Base-by-base conservation (phyloP, 2,797 vertebrate species). In the Scyliorhinus canicula region DNA sequence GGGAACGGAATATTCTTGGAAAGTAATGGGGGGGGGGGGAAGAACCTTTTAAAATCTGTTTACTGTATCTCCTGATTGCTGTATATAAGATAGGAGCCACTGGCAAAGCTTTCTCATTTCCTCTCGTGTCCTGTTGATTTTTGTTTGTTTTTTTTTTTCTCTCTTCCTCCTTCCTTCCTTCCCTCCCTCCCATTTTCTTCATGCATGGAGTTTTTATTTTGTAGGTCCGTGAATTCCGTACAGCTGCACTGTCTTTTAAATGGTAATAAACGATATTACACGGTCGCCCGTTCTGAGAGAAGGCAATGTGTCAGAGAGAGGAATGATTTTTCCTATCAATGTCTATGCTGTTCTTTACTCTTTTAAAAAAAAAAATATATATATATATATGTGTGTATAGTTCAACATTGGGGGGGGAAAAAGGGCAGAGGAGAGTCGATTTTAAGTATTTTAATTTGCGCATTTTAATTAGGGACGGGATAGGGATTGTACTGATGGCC, bases 141-240 rank as follows among this genome's bases (percentile, higher is more conserved):
- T 52, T 90, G 82, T 60, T 40, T n/a, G n/a, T 55, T 63, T 77
- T 95, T 95, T 95, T 95, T 95, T 74, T 77, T 93, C 4, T n/a
- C 65, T 52, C 35, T 67, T 93, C 96, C 95, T 95, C 95, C 84
- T 35, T 3, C 11, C 95, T 95, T 6, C 11, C 19, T 5, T 0
- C 5, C 26, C 14, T 7, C 19, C 47, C 57, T n/a, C 14, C 74
- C 67, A 60, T 69, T 67, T 95, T 91, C 67, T 93, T 95, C 93
- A 50, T 91, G 57, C 90, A 93, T 91, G 88, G 65, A 21, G 57
- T 63, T 63, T 91, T 90, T 44, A 63, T 90, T 86, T 91, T 91
- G 57, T 63, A 91, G 88, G 57, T 91, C 57, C 40, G 88, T 91
- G 88, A 91, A 63, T 91, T 91, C 57, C n/a, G 63, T 44, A 63